These are phyloP conservation scores for Amiota communis DNA, from an alignment of 2,888 invertebrate genomes.

Conservation along the genomic window DNA sequence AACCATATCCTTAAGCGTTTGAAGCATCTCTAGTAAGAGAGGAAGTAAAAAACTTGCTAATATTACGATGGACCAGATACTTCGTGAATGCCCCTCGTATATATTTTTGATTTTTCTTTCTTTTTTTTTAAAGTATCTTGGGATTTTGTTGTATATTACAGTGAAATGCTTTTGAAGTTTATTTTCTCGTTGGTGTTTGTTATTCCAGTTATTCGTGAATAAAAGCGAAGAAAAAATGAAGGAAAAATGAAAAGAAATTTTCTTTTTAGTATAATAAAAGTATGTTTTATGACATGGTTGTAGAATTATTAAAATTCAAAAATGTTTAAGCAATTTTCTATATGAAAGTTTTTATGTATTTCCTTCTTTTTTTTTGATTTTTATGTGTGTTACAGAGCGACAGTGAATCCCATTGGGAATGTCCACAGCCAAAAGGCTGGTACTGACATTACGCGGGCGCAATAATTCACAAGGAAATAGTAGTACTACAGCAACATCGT, in stretches of 20 bases:
- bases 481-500: slow-evolving; percentile 70
- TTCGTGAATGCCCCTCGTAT: too few relatives aligned
- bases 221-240: background rate
- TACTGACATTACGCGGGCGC: slow-evolving; percentile 77
- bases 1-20: too few relatives aligned
- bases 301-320: slow-evolving; percentile 10
- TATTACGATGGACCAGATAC: too few relatives aligned
- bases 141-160: background rate
- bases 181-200: background rate
- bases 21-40: too few relatives aligned
- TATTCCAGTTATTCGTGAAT: background rate
- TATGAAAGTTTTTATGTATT: slow-evolving; percentile 4
- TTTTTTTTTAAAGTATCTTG: background rate
- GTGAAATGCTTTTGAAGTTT: background rate
- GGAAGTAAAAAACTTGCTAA: too few relatives aligned
- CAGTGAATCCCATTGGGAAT: slow-evolving; percentile 69
- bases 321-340: slow-evolving; percentile 19
- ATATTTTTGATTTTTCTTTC: too few relatives aligned
- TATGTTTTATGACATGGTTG: slow-evolving; percentile 15
- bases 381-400: slow-evolving; percentile 59
- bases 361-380: slow-evolving; percentile 67
- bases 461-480: slow-evolving; percentile 76
- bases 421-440: slow-evolving; percentile 79
- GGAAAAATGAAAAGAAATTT: background rate
- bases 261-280: slow-evolving; percentile 10